Base-by-base conservation (phyloP, 2,888 invertebrate genomes). In the Cinara cedri region DNA sequence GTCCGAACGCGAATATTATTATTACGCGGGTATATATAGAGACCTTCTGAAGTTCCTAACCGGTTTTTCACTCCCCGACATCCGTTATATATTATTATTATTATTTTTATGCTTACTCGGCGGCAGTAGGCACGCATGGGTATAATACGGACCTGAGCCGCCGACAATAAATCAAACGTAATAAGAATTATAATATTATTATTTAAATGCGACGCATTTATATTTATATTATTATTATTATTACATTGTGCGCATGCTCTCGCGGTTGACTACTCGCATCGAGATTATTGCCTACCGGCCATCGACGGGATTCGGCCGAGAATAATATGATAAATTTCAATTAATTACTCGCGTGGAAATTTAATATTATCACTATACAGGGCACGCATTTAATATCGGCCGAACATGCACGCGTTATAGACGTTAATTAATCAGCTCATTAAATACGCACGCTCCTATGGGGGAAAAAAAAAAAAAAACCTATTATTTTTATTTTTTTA, bases 141-240 rank as follows among this genome's bases (percentile, higher is more conserved):
- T n/a, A n/a, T n/a, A n/a, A n/a, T 34, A 34, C 34, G 34, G n/a
- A n/a, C 34, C 10, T 8, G 9, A 54, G 21, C 55, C 8, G 16
- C 46, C 19, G 51, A 19, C 44, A 19, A 70, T 55, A 55, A 70
- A 70, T 54, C 70, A 70, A 42, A 70, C 19, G 19, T 70, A 55
- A 70, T 70, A 70, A 4, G 70, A 70, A 54, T n/a, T 34, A 34
- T 54, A 54, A 34, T 68, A 51, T 51, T 54, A 55, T 42, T 70
- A 54, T 55, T 70, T 54, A 70, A 54, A 54, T 54, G 8, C 6
- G 34, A 34, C 26, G n/a, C 16, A 42, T 70, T 70, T 55, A 55
- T 14, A 54, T 26, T 49, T 26, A 60, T 19, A 60, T 26, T 26
- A 26, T 26, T 55, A 55, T 9, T 55, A 51, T 4, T 16, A 14